Evolutionary conservation across 53 echinoderm and acorn worm species (phyloP).

Genomic region (Zoroaster sp.): DNA sequence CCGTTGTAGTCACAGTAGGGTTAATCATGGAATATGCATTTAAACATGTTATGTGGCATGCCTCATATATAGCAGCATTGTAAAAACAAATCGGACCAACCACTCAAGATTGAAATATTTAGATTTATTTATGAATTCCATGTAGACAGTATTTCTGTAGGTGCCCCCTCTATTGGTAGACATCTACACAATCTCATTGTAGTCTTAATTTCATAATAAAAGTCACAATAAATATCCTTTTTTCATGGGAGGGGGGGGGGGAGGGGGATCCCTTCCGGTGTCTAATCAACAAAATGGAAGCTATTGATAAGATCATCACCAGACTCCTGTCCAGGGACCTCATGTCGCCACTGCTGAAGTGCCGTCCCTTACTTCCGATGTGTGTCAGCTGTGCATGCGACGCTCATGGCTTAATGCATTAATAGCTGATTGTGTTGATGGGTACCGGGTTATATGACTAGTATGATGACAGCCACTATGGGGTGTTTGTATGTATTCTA

Average conservation of each 20-base stretch:
- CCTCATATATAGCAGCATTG: too few species aligned
- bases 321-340: not conserved
- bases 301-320: not conserved
- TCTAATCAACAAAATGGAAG: not conserved
- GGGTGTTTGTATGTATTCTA: not conserved
- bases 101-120: too few species aligned
- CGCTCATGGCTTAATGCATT: not conserved
- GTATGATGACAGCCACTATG: conserved; percentile 16
- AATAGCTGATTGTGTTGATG: not conserved
- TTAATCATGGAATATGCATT: too few species aligned
- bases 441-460: conserved; percentile 8
- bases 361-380: not conserved
- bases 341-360: not conserved
- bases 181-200: not conserved
- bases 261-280: not conserved
- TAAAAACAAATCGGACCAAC: too few species aligned
- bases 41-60: too few species aligned
- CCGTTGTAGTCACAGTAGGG: too few species aligned
- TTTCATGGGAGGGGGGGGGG: too few species aligned
- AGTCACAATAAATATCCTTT: too few species aligned
- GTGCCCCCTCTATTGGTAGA: not conserved
- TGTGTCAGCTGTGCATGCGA: not conserved
- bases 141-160: not conserved
- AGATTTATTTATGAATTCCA: too few species aligned
- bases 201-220: too few species aligned